phyloP scores from a whole-genome alignment of 2,113 vertebrate species.

The Baryphthengus martii region DNA sequence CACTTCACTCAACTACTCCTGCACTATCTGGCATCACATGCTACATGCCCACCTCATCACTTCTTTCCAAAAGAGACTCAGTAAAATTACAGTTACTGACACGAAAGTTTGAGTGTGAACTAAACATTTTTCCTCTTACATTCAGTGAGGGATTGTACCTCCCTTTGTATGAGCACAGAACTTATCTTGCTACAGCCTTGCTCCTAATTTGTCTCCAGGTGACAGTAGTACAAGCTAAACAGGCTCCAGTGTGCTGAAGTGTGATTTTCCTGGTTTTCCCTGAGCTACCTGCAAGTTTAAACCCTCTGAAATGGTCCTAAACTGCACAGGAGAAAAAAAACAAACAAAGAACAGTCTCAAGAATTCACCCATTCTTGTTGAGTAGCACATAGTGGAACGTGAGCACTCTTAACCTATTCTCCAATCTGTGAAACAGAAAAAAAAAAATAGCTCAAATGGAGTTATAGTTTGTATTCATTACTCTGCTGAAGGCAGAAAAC shows the following conservation, averaged over 20 bases:
- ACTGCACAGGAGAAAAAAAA: neutral
- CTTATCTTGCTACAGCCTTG: neutral
- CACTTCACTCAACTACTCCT: neutral
- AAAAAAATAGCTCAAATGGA: neutral
- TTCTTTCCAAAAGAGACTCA: neutral
- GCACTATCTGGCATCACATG: rapidly evolving
- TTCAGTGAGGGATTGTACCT: neutral
- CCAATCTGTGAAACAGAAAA: neutral
- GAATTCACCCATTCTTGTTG: neutral
- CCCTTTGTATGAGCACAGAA: neutral
- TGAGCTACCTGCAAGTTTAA: neutral
- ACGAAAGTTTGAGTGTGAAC: neutral
- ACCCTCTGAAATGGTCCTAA: neutral
- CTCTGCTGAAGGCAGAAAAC: neutral
- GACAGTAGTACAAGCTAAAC: neutral
- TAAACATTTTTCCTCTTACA: neutral
- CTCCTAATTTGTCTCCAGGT: neutral
- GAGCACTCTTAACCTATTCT: neutral
- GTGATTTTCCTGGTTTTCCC: neutral
- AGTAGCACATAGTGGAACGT: neutral
- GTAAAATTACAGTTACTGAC: neutral
- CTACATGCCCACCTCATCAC: neutral
- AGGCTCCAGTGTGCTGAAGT: neutral
- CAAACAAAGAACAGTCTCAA: neutral
- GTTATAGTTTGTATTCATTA: neutral